Evolutionary conservation across 2,797 vertebrate genomes (phyloP).

Genomic region (Gymnothorax reevesii): DNA sequence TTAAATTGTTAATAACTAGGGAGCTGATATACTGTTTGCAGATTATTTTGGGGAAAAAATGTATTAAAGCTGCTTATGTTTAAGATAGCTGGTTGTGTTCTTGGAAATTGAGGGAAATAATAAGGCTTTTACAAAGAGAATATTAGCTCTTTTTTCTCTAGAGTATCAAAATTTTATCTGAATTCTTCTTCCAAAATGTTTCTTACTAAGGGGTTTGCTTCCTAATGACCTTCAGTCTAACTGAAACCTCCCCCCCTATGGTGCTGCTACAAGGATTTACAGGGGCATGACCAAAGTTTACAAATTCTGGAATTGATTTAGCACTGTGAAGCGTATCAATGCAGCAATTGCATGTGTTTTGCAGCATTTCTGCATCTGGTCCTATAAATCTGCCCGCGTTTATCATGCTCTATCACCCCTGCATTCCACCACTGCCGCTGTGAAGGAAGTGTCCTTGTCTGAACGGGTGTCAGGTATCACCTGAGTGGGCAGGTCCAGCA

Average conservation of each 20-base stretch:
- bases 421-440: background rate
- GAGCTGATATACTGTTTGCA: no score
- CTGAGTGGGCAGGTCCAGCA: background rate
- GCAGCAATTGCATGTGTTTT: background rate
- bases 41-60: no score
- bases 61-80: background rate
- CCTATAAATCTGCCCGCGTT: background rate
- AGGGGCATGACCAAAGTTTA: background rate
- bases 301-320: background rate
- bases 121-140: no score
- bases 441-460: background rate
- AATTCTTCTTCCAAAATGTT: no score
- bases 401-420: background rate
- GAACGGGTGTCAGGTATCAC: background rate
- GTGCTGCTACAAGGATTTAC: no score
- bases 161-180: no score
- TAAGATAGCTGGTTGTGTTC: background rate
- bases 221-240: background rate
- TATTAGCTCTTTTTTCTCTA: no score
- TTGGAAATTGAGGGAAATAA: no score
- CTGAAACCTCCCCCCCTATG: background rate
- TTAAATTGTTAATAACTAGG: background rate
- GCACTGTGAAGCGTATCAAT: background rate
- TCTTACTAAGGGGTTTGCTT: background rate
- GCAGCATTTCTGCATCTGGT: background rate